Evolutionary conservation across 2,888 invertebrate species (phyloP).

Genomic region (Ornithoptera alexandrae): DNA sequence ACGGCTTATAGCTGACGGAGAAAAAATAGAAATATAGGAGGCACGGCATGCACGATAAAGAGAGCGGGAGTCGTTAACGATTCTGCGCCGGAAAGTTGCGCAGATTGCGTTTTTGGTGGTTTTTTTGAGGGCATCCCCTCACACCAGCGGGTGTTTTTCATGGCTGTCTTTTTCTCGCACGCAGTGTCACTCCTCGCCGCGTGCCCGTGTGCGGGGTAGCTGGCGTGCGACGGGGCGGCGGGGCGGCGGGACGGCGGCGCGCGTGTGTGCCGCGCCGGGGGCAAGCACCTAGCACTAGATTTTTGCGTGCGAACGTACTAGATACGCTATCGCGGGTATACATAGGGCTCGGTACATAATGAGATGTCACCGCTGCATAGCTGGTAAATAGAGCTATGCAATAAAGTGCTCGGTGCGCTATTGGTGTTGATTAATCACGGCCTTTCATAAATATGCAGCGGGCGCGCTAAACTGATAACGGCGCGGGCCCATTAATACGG

Average conservation of each 20-base stretch:
- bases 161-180: constrained; percentile 76
- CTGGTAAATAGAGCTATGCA: constrained; percentile 66
- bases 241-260: constrained; percentile 39
- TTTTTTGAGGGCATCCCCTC: constrained; percentile 80
- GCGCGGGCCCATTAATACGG: constrained; percentile 13
- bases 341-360: constrained; percentile 66
- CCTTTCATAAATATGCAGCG: constrained; percentile 46
- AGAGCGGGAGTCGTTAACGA: constrained; percentile 80
- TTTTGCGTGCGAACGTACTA: constrained; percentile 77
- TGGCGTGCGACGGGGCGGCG: constrained; percentile 39
- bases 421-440: constrained; percentile 73
- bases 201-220: constrained; percentile 42
- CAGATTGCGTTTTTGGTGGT: constrained; percentile 81
- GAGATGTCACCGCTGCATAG: constrained; percentile 71
- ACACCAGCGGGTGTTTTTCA: constrained; percentile 77
- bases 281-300: constrained; percentile 75
- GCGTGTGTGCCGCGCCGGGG: constrained; percentile 47
- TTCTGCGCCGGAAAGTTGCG: constrained; percentile 82
- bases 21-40: constrained; percentile 81
- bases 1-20: constrained; percentile 71
- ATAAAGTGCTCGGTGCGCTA: constrained; percentile 64
- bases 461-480: constrained; percentile 28
- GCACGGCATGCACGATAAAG: constrained; percentile 78
- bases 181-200: constrained; percentile 60
- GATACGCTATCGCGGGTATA: constrained; percentile 61